Evolutionary conservation across 2,888 invertebrate genomes (phyloP).

Genomic region (Synanthedon vespiformis): DNA sequence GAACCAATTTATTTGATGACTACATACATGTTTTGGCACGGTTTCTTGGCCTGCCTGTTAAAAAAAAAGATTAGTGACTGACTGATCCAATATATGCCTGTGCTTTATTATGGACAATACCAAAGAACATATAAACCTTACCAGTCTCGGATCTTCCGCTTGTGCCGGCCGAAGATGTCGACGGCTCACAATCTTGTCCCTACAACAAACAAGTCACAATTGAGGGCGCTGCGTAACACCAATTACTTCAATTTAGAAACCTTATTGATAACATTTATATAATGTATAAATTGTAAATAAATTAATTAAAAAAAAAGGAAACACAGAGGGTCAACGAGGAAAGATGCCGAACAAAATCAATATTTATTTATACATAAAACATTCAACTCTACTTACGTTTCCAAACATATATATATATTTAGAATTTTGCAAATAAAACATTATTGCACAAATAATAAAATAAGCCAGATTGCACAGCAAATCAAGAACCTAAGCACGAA

Average conservation of each 20-base stretch:
- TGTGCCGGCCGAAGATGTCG: conserved; percentile 22
- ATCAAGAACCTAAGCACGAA: background rate
- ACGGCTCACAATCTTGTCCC: conserved; percentile 37
- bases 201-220: conserved; percentile 17
- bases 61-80: too few species aligned
- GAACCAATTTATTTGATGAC: background rate
- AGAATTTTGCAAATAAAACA: background rate
- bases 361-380: background rate
- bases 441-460: background rate
- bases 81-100: too few species aligned
- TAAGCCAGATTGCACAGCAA: background rate
- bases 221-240: background rate
- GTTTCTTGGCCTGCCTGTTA: too few species aligned
- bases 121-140: conserved; percentile 14
- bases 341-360: too few species aligned
- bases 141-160: conserved; percentile 31
- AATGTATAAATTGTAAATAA: too few species aligned
- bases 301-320: too few species aligned
- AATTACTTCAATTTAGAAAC: too few species aligned
- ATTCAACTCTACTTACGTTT: background rate
- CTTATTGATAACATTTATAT: too few species aligned
- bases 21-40: too few species aligned
- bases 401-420: background rate
- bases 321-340: too few species aligned
- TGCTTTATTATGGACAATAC: background rate